Conservation (phyloP, 2,113 vertebrate species). For the Gopherus flavomarginatus region DNA sequence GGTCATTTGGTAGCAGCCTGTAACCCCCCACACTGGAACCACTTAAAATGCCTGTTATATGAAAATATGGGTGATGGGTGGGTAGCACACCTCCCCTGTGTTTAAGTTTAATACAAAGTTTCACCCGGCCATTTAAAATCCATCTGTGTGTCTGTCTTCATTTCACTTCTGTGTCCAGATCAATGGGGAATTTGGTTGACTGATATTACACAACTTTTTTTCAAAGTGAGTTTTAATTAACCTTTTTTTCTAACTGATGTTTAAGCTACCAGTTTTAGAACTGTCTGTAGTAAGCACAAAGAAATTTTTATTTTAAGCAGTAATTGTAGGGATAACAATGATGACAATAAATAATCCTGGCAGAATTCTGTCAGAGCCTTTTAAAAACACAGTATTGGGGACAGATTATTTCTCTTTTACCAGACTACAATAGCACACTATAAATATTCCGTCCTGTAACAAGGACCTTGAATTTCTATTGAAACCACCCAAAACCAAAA, state of each 20-base stretch:
- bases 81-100: not conserved
- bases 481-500: slow-evolving; percentile 68
- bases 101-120: not conserved
- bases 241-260: not conserved
- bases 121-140: not conserved
- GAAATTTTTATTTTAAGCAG: not conserved
- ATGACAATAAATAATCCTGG: slow-evolving; percentile 10
- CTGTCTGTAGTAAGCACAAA: not conserved
- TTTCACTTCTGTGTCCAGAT: not conserved
- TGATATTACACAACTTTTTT: slow-evolving; percentile 23
- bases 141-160: not conserved
- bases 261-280: not conserved
- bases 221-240: not conserved
- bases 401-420: slow-evolving; percentile 25
- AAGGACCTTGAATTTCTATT: slow-evolving; percentile 64
- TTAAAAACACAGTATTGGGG: not conserved
- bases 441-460: slow-evolving; percentile 59
- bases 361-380: slow-evolving; percentile 1
- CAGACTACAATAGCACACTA: slow-evolving; percentile 40
- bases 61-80: not conserved
- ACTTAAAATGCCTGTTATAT: not conserved
- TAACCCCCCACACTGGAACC: not conserved
- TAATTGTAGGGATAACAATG: not conserved
- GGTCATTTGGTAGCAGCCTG: not conserved
- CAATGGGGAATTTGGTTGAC: not conserved